phyloP scores from a whole-genome alignment of 2,888 invertebrate genomes.

The Celastrina argiolus region DNA sequence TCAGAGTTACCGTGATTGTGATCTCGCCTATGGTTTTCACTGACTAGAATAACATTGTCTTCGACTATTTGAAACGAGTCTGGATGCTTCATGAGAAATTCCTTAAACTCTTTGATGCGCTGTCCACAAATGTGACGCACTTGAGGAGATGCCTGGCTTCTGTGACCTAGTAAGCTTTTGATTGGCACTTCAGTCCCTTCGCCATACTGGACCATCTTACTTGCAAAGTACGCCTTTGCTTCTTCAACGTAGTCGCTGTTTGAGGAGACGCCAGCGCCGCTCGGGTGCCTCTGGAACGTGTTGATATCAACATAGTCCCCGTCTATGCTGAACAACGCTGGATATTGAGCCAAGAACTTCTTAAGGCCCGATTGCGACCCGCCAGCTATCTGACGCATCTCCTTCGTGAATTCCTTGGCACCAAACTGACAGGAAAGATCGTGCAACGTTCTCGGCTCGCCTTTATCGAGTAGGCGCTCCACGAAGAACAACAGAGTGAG shows the following conservation, averaged over 20 bases:
- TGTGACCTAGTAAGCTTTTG: constrained; percentile 96
- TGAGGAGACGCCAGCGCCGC: constrained; percentile 79
- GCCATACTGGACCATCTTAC: constrained; percentile 96
- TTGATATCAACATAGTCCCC: constrained; percentile 94
- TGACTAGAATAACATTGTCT: constrained; percentile 88
- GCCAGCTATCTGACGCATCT: constrained; percentile 97
- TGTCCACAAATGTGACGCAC: constrained; percentile 97
- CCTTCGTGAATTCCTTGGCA: constrained; percentile 98
- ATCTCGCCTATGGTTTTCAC: constrained; percentile 82
- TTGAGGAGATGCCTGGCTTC: constrained; percentile 97
- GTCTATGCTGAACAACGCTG: constrained; percentile 95
- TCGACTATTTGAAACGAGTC: constrained; percentile 92
- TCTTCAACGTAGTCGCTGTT: constrained; percentile 95
- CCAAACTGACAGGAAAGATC: constrained; percentile 99
- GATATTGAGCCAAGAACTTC: constrained; percentile 97
- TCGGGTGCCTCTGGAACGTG: constrained; percentile 82
- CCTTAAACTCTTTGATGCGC: constrained; percentile 95
- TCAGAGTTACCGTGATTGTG: constrained; percentile 82
- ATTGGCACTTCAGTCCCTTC: constrained; percentile 97
- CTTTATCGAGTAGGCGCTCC: constrained; percentile 98
- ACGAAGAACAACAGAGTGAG: constrained; percentile 98
- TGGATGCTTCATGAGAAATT: constrained; percentile 90
- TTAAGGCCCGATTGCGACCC: constrained; percentile 97
- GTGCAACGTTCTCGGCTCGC: constrained; percentile 95
- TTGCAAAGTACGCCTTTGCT: constrained; percentile 98